phyloP scores from a whole-genome alignment of 2,888 invertebrate genomes.

The Dyspetes luteomarginatus region DNA sequence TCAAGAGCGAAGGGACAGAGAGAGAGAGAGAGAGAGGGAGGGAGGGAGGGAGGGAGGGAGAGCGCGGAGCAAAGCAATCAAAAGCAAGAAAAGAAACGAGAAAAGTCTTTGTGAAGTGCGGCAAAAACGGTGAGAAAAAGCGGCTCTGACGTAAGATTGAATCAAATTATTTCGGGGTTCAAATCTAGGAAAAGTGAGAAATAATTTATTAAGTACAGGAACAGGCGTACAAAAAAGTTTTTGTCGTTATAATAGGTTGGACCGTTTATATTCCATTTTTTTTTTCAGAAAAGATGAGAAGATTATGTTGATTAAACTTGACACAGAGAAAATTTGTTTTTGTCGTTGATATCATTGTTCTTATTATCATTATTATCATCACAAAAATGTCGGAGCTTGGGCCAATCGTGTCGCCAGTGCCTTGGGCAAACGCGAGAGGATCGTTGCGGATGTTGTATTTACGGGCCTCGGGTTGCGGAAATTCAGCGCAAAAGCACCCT shows the following conservation, averaged over 20 bases:
- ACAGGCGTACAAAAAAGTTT: neutral
- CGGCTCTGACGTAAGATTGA: neutral
- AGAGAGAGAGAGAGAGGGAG: neutral
- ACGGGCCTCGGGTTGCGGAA: too few species aligned
- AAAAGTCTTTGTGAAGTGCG: neutral
- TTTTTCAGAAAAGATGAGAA: neutral
- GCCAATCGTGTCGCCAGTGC: too few species aligned
- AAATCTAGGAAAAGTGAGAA: neutral
- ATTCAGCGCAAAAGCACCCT: too few species aligned
- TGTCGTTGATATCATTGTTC: neutral
- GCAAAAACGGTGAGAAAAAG: neutral
- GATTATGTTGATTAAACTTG: neutral
- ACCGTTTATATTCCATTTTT: neutral
- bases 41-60: neutral
- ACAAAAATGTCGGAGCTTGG: neutral
- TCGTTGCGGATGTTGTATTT: too few species aligned
- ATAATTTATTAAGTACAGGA: constrained; percentile 10
- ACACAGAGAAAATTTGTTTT: too few species aligned
- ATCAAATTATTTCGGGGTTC: too few species aligned
- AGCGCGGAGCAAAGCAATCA: neutral
- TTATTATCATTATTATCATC: neutral
- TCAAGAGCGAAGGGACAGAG: constrained; percentile 18
- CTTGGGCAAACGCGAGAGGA: too few species aligned
- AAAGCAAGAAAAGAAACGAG: neutral
- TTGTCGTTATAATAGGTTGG: neutral